Percentiles rank a stretch among this genome's conserved stretches.
These are phyloP conservation scores for Heliconius eleuchia DNA, from an alignment of 1,140 invertebrate genomes.

Conservation along the genomic window DNA sequence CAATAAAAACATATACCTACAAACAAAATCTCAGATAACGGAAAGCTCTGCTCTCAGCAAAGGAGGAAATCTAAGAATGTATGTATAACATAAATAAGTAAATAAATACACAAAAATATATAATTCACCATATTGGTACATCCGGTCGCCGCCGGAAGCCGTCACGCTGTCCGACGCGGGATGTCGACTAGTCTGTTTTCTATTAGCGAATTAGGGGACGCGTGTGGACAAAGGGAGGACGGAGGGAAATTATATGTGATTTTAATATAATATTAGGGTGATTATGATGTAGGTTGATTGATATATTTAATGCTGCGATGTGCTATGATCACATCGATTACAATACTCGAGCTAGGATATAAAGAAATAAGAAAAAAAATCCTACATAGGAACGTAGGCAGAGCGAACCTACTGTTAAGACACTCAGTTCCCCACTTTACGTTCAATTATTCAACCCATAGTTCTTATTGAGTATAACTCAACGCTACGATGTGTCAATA, in stretches of 20 bases:
- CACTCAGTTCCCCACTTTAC: no score
- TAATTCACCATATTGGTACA: slow-evolving; percentile 47
- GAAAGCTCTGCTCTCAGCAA: background rate
- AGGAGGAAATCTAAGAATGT: background rate
- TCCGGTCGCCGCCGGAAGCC: slow-evolving; percentile 62
- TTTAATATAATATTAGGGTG: slow-evolving; percentile 52
- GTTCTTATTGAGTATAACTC: no score
- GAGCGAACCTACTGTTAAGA: no score
- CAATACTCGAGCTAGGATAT: background rate
- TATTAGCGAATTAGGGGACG: slow-evolving; percentile 73
- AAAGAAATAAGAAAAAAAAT: no score
- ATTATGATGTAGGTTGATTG: slow-evolving; percentile 13
- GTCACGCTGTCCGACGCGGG: slow-evolving; percentile 59
- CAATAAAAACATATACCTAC: no score
- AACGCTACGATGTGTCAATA: no score
- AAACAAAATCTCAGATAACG: background rate
- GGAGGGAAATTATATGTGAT: slow-evolving; percentile 43
- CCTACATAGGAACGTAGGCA: no score
- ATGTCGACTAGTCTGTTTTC: slow-evolving; percentile 70
- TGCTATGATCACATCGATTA: background rate
- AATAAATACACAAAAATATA: slow-evolving; percentile 36
- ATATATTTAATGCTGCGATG: background rate
- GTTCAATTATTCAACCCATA: no score
- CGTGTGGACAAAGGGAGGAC: slow-evolving; percentile 43
- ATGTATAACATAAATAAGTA: background rate